Conservation (phyloP, 2,888 invertebrate genomes). For the Tenthredo scrophulariae region DNA sequence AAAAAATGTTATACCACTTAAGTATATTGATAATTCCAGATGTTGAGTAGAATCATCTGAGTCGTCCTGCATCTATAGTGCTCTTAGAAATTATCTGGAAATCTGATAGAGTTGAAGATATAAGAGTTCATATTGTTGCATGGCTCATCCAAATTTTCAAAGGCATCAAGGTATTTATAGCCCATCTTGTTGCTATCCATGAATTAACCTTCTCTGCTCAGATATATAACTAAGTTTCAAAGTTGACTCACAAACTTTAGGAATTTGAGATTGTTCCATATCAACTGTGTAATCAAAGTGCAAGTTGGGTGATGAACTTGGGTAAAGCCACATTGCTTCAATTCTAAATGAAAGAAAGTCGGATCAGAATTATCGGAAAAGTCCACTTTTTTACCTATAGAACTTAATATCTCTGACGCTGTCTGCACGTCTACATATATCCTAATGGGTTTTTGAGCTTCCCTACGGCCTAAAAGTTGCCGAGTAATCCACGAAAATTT, state of each 20-base stretch:
- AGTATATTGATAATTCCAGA: neutral
- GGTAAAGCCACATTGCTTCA: neutral
- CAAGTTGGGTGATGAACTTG: neutral
- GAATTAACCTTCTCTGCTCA: neutral
- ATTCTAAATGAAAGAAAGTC: neutral
- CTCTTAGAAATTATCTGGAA: neutral
- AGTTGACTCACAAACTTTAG: neutral
- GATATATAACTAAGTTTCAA: slow-evolving; percentile 22
- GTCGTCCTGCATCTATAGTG: neutral
- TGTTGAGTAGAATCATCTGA: neutral
- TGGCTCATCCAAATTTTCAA: neutral
- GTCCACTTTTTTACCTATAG: neutral
- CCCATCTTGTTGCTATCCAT: neutral
- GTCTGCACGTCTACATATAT: neutral
- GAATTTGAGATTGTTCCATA: neutral
- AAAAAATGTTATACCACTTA: neutral
- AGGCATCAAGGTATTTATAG: neutral
- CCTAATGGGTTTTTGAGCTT: neutral
- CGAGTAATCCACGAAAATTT: neutral
- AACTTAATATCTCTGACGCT: neutral
- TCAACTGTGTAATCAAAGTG: neutral
- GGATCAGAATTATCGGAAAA: neutral
- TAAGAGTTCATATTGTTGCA: neutral
- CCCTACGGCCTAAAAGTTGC: neutral
- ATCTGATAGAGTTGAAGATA: neutral